Evolutionary conservation across 2,113 vertebrate genomes (phyloP).

Genomic region (Hippolais icterina): DNA sequence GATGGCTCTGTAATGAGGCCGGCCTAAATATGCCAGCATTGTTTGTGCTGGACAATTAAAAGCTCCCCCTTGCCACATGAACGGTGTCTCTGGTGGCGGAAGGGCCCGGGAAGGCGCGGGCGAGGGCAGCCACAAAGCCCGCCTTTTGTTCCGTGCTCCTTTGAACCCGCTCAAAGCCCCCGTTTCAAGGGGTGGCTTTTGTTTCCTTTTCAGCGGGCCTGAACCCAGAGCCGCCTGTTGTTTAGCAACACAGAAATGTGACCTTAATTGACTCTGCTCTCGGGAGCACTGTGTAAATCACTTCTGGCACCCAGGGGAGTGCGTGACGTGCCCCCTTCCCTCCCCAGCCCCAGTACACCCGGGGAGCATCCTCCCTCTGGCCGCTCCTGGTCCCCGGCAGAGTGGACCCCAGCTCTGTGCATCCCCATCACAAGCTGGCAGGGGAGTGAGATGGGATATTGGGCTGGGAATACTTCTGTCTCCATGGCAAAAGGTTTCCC

Average conservation of each 20-base stretch:
- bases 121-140: constrained; percentile 87
- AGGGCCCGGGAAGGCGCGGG: constrained; percentile 79
- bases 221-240: constrained; percentile 86
- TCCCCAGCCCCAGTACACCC: too few species aligned
- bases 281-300: constrained; percentile 78
- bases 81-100: constrained; percentile 93
- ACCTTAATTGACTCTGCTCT: constrained; percentile 98
- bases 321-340: not conserved
- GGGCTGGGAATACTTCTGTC: not conserved
- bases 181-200: constrained; percentile 90
- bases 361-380: not conserved
- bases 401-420: not conserved
- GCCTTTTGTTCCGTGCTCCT: constrained; percentile 91
- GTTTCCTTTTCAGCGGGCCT: constrained; percentile 88
- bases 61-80: constrained; percentile 97
- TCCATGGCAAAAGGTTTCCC: not conserved
- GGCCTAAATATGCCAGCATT: constrained; percentile 90
- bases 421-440: not conserved
- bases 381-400: accelerated
- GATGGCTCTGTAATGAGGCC: constrained; percentile 91
- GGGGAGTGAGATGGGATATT: not conserved
- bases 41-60: constrained; percentile 90
- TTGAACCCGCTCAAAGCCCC: constrained; percentile 91
- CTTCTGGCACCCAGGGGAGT: constrained; percentile 59
- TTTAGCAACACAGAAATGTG: constrained; percentile 96